phyloP scores from a whole-genome alignment of 2,888 invertebrate species.

The Serripes groenlandicus region DNA sequence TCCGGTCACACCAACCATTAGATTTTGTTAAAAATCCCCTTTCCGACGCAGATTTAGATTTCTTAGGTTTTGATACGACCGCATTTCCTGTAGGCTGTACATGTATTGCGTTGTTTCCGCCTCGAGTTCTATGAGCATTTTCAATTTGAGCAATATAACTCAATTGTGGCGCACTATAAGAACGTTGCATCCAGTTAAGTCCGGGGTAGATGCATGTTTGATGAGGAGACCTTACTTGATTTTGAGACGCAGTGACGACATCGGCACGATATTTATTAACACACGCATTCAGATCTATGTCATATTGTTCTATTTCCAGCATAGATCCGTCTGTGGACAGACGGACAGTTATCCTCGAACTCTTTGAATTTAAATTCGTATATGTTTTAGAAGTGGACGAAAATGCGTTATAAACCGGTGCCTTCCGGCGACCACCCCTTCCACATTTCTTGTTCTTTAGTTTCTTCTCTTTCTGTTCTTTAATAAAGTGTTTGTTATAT shows the following conservation, averaged over 20 bases:
- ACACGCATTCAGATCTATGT: conserved; percentile 57
- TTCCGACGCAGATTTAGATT: conserved; percentile 9
- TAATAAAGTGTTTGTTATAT: conserved; percentile 42
- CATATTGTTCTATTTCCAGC: conserved; percentile 75
- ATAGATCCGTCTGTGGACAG: conserved; percentile 76
- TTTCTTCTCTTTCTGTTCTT: conserved; percentile 39
- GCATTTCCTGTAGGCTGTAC: not conserved
- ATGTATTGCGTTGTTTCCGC: not conserved
- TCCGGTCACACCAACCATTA: conserved; percentile 5
- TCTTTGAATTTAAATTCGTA: conserved; percentile 56
- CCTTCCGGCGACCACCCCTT: conserved; percentile 24
- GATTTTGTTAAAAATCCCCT: not conserved
- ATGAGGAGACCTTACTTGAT: not conserved
- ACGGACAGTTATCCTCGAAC: conserved; percentile 74
- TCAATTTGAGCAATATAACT: not conserved
- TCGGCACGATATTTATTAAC: conserved; percentile 4
- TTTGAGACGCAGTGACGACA: not conserved
- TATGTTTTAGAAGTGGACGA: conserved; percentile 71
- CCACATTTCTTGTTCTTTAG: conserved; percentile 42
- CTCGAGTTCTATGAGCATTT: no score
- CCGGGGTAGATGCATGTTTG: not conserved
- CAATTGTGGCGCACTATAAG: conserved; percentile 20
- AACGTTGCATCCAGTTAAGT: not conserved
- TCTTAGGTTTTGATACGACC: not conserved
- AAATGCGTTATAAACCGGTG: conserved; percentile 51